A percentile compares a stretch with the other conserved stretches of the same genome.
These are phyloP conservation scores for Diglossa cyanea DNA, from an alignment of 2,797 vertebrate genomes.

Conservation along the genomic window DNA sequence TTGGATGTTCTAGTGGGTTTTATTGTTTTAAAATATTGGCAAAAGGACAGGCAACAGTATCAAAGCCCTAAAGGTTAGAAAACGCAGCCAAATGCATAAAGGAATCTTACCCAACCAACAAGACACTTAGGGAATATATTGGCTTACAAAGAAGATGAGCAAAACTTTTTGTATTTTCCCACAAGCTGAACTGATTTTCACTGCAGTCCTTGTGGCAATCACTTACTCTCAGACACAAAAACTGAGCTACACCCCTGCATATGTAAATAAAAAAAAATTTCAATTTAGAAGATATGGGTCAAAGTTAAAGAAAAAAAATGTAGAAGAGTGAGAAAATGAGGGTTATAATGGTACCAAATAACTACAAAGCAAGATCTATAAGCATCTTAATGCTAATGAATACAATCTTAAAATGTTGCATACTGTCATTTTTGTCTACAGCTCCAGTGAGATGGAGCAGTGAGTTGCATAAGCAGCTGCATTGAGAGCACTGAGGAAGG, in stretches of 20 bases:
- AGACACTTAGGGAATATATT: background rate
- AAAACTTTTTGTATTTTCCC: background rate
- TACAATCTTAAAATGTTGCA: background rate
- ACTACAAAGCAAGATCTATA: background rate
- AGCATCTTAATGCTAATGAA: background rate
- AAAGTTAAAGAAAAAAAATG: background rate
- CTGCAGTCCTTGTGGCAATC: background rate
- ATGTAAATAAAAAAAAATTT: background rate
- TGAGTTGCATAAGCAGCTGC: background rate
- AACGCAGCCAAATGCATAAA: background rate
- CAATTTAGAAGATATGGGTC: background rate
- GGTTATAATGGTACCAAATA: background rate
- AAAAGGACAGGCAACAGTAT: background rate
- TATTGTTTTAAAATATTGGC: background rate
- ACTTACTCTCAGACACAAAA: background rate
- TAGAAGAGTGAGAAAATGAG: background rate
- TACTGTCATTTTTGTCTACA: background rate
- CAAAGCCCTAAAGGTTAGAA: constrained; percentile 19
- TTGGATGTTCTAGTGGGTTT: background rate
- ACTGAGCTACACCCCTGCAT: background rate
- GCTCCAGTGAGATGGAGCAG: background rate
- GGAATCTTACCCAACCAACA: background rate
- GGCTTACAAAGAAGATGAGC: background rate
- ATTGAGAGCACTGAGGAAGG: background rate
- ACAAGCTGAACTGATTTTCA: background rate